phyloP scores from a whole-genome alignment of 2,113 vertebrate species.

The Alligator sinensis region DNA sequence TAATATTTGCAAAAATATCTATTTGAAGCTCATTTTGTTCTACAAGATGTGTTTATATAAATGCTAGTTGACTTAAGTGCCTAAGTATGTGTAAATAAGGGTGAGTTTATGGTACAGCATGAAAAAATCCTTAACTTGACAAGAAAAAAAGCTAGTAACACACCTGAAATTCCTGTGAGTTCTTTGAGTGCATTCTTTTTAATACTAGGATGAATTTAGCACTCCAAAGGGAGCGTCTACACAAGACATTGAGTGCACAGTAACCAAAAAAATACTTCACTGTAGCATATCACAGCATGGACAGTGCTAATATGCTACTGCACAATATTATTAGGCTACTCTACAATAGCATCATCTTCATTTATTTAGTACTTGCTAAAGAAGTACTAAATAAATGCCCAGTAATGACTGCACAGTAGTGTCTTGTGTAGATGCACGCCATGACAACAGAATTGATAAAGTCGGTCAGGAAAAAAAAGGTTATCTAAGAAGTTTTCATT shows the following conservation, averaged over 20 bases:
- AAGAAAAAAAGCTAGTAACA: not conserved
- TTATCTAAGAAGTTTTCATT: not conserved
- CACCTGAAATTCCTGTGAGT: not conserved
- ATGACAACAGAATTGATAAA: not conserved
- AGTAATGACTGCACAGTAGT: no score
- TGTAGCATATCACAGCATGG: no score
- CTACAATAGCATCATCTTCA: no score
- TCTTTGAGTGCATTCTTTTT: not conserved
- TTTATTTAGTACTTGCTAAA: no score
- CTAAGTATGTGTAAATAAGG: not conserved
- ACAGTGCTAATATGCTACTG: no score
- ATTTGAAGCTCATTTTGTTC: constrained; percentile 54
- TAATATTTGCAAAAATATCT: constrained; percentile 51
- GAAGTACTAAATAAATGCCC: no score
- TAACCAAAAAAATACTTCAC: no score
- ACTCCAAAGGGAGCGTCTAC: not conserved
- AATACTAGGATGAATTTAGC: not conserved
- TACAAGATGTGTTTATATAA: constrained; percentile 52
- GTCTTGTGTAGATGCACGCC: not conserved
- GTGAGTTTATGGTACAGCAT: no score
- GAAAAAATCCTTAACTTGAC: not conserved
- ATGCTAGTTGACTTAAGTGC: constrained; percentile 15
- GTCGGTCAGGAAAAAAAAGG: not conserved
- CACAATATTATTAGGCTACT: no score
- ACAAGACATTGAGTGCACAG: no score